A percentile compares a stretch with the other conserved stretches of the same genome.
These are phyloP conservation scores for Bedellia somnulentella DNA, from an alignment of 2,888 invertebrate species.

Conservation along the genomic window DNA sequence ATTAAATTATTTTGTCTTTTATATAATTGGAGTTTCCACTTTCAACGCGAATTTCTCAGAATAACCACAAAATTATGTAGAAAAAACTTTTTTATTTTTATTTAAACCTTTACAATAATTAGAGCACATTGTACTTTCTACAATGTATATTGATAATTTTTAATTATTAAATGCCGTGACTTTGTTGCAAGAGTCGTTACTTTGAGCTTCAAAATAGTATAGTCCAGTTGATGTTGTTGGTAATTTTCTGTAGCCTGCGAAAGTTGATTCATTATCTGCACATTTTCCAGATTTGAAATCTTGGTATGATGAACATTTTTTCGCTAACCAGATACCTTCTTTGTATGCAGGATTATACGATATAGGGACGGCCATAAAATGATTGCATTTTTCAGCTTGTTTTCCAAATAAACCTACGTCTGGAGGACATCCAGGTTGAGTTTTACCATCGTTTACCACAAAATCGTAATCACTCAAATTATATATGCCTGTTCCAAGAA, in stretches of 20 bases:
- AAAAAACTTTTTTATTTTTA: no score
- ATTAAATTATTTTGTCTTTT: no score
- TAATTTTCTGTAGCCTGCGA: neutral
- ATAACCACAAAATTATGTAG: no score
- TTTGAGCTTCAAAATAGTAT: constrained; percentile 1
- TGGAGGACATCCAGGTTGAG: constrained; percentile 1
- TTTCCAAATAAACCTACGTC: neutral
- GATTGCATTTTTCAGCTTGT: neutral
- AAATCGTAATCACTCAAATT: neutral
- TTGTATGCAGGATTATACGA: neutral
- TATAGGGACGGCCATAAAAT: neutral
- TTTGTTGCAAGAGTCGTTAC: no score
- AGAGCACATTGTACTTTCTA: no score
- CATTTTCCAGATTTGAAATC: neutral
- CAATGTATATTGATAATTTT: no score
- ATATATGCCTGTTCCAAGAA: neutral
- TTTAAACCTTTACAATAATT: no score
- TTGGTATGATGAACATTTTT: neutral
- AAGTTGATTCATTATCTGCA: neutral
- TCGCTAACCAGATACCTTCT: neutral
- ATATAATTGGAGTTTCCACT: no score
- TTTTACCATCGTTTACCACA: neutral
- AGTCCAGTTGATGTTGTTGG: neutral
- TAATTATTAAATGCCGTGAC: no score
- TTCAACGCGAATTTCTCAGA: no score